Conservation (phyloP, 2,888 invertebrate genomes). For the Lapara coniferarum region DNA sequence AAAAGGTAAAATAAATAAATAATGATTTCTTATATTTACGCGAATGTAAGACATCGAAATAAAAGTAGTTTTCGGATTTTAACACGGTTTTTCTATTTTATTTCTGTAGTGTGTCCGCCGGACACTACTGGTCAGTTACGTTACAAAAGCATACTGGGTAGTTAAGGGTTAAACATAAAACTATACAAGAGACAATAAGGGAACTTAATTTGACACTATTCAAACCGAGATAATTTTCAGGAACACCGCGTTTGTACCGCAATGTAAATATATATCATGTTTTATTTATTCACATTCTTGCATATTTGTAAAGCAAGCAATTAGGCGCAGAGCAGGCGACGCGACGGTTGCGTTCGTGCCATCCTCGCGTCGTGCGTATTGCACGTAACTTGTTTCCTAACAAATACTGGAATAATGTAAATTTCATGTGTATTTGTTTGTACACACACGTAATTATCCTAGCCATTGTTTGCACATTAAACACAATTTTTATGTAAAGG, state of each 20-base stretch:
- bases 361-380: conserved; percentile 5
- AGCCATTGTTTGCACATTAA: neutral
- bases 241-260: conserved; percentile 1
- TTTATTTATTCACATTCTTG: conserved; percentile 14
- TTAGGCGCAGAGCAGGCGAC: conserved; percentile 13
- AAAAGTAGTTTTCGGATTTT: too few species aligned
- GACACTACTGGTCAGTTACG: too few species aligned
- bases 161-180: too few species aligned
- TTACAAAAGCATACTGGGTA: too few species aligned
- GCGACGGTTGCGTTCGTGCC: neutral
- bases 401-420: conserved; percentile 16
- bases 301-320: conserved; percentile 21
- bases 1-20: too few species aligned
- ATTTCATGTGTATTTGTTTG: neutral
- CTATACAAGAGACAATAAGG: neutral
- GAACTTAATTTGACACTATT: neutral
- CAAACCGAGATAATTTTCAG: neutral
- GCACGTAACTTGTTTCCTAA: conserved; percentile 19
- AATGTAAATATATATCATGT: neutral
- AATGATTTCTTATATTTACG: too few species aligned
- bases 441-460: neutral
- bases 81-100: too few species aligned
- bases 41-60: too few species aligned
- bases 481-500: neutral
- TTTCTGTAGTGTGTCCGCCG: too few species aligned